Percentiles rank a stretch among this genome's conserved stretches.
Conservation (phyloP, 2,888 invertebrate genomes). For the Oegoconia quadripuncta region DNA sequence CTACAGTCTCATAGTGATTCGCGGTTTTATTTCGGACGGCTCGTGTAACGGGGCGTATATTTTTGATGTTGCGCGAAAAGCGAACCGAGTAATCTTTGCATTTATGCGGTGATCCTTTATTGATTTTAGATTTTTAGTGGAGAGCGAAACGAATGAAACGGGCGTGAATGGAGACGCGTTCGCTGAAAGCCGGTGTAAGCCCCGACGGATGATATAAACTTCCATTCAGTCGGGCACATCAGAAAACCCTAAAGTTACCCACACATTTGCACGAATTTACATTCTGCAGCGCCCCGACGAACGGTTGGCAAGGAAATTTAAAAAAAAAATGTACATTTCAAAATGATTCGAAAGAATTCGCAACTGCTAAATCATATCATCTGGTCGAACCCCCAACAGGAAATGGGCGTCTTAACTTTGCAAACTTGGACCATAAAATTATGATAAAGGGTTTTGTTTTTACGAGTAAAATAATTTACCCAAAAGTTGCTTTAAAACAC, state of each 20-base stretch:
- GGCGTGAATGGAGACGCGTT: conserved; percentile 73
- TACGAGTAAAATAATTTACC: conserved; percentile 58
- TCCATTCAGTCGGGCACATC: conserved; percentile 62
- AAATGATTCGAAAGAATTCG: conserved; percentile 38
- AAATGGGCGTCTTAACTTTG: conserved; percentile 58
- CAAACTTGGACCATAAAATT: conserved; percentile 64
- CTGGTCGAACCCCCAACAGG: conserved; percentile 52
- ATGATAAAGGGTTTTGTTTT: conserved; percentile 71
- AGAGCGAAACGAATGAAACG: conserved; percentile 75
- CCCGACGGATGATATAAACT: conserved; percentile 69
- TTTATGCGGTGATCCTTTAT: conserved; percentile 78
- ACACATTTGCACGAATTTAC: conserved; percentile 28
- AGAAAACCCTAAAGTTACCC: conserved; percentile 52
- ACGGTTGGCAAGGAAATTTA: conserved; percentile 21
- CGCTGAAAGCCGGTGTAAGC: conserved; percentile 73
- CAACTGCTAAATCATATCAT: conserved; percentile 49
- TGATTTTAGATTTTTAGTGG: conserved; percentile 79
- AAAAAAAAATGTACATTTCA: conserved; percentile 11
- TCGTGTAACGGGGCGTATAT: conserved; percentile 72
- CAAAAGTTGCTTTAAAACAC: conserved; percentile 52
- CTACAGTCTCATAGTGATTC: conserved; percentile 77
- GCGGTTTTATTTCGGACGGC: conserved; percentile 77
- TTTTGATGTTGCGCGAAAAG: conserved; percentile 70
- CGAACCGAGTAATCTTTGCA: conserved; percentile 76
- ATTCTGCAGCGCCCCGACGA: conserved; percentile 23